Evolutionary conservation across 1,140 invertebrate species (phyloP), one percentile per base, ranked within the genome.

Genomic region (Leptinotarsa defecta): DNA sequence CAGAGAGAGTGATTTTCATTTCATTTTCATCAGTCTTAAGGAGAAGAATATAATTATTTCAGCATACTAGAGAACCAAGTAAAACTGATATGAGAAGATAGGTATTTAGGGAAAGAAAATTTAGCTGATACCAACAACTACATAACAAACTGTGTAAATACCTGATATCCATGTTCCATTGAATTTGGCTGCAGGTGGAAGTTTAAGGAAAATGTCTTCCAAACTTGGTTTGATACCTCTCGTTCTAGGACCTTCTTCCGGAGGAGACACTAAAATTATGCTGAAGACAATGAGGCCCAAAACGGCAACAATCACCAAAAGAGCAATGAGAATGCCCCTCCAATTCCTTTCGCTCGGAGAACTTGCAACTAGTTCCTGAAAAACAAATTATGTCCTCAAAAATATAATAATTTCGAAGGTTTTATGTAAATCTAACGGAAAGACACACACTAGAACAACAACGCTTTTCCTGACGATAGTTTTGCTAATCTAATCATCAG

Each of bases 271-370:
- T 62, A 96, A 88, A 20, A 96, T 91, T 80, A 96, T 95, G 81
- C 95, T 95, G 84, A 95, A 93, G 73, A 95, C 89, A 57, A 96
- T 96, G 77, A 96, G 89, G 20, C 93, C 92, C 77, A 95, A 92
- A 13, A 97, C 95, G 5, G 92, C 91, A 15, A 93, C 89, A 75
- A 97, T 97, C 34, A 97, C 95, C 73, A 96, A 86, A 48, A 96
- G 87, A 0, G 96, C 95, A 74, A 97, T 97, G 74, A 93, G 90
- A 76, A 97, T 96, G 15, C 95, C 95, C 43, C 94, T 90, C 95
- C 95, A 97, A 88, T 97, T 97, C 62, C 93, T 87, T 81, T 94
- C 91, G 74, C 90, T 93, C n/a, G 93, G 92, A 19, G 92, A 93
- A 22, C 91, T 89, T 19, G 92, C 92, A 71, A 94, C 94, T 81